Percentiles rank a stretch among this genome's conserved stretches.
These are phyloP conservation scores for Apodemia duryi DNA, from an alignment of 2,888 invertebrate genomes.

Conservation along the genomic window DNA sequence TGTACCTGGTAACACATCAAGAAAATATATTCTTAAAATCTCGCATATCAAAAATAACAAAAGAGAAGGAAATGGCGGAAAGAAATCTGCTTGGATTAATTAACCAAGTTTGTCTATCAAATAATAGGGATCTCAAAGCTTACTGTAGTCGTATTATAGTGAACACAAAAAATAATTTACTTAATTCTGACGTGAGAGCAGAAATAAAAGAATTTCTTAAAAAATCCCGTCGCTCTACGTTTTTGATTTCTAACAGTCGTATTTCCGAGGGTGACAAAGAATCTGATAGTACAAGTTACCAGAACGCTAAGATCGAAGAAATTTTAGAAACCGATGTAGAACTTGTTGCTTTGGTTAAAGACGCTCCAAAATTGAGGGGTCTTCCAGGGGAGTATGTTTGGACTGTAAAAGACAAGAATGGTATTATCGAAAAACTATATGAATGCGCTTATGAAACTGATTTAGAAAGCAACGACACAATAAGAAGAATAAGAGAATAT, in stretches of 20 bases:
- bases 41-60: slow-evolving; percentile 46
- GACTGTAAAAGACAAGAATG: slow-evolving; percentile 66
- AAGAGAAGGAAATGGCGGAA: slow-evolving; percentile 53
- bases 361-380: slow-evolving; percentile 52
- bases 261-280: background rate
- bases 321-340: slow-evolving; percentile 36
- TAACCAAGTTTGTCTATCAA: slow-evolving; percentile 54
- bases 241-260: background rate
- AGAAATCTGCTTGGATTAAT: slow-evolving; percentile 51
- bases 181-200: slow-evolving; percentile 48
- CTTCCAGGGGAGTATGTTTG: slow-evolving; percentile 63
- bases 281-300: slow-evolving; percentile 2
- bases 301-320: slow-evolving; percentile 32
- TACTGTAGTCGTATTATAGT: slow-evolving; percentile 60
- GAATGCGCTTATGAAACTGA: slow-evolving; percentile 48
- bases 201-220: slow-evolving; percentile 53
- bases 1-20: slow-evolving; percentile 55
- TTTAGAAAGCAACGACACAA: slow-evolving; percentile 53
- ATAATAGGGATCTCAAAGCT: slow-evolving; percentile 50
- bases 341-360: slow-evolving; percentile 37
- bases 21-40: slow-evolving; percentile 59
- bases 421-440: slow-evolving; percentile 63
- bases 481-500: slow-evolving; percentile 61
- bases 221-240: slow-evolving; percentile 30
- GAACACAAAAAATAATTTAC: slow-evolving; percentile 48